Conservation (phyloP, 2,888 invertebrate species). For the Hetaerina titia region DNA sequence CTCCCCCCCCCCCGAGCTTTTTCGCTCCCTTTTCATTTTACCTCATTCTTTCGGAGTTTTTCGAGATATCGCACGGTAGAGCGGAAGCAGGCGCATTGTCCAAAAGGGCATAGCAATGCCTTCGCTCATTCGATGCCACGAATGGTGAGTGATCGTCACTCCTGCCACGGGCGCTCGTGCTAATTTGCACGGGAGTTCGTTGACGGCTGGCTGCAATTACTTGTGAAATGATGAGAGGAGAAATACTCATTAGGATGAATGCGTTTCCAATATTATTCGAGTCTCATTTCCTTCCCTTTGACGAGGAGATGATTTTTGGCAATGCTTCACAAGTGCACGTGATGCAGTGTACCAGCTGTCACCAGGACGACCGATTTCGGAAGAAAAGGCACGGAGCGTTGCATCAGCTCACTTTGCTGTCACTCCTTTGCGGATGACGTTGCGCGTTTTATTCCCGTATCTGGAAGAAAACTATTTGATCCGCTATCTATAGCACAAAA, state of each 20-base stretch:
- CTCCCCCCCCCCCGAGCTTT: background rate
- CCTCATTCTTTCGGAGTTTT: background rate
- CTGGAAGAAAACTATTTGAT: background rate
- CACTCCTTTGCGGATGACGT: background rate
- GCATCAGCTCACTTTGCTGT: background rate
- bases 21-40: background rate
- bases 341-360: background rate
- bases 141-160: background rate
- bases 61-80: background rate
- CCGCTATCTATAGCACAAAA: background rate
- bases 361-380: conserved; percentile 12
- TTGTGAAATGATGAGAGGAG: background rate
- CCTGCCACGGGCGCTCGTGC: background rate
- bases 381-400: background rate
- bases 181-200: background rate
- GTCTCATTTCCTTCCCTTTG: conserved; percentile 15
- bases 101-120: background rate
- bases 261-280: background rate
- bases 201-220: conserved; percentile 31
- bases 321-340: conserved; percentile 1
- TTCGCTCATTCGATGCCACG: background rate
- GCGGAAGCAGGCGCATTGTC: background rate
- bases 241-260: background rate
- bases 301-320: background rate
- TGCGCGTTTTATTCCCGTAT: background rate